Percentiles rank a stretch among this genome's conserved stretches.
These are phyloP conservation scores for Desmodus rotundus DNA, from an alignment of 2,113 vertebrate genomes.

Conservation along the genomic window DNA sequence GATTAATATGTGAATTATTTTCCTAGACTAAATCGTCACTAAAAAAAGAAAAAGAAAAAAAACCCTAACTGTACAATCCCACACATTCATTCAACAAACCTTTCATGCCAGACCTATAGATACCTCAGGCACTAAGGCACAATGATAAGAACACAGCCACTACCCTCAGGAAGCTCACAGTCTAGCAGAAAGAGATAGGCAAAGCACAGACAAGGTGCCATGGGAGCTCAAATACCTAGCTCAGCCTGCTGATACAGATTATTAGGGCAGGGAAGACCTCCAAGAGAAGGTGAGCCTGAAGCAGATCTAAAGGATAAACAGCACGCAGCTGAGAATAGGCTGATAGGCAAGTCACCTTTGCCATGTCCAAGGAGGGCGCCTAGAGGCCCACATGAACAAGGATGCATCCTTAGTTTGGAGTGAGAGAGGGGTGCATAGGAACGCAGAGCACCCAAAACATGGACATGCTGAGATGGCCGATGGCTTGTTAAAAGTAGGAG, in stretches of 20 bases:
- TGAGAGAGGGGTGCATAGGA: too few relatives aligned
- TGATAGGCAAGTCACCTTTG: neutral
- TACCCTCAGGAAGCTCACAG: neutral
- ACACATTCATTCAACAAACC: neutral
- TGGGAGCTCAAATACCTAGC: neutral
- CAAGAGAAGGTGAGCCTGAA: neutral
- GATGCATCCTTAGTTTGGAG: neutral
- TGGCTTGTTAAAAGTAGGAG: neutral
- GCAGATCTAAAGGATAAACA: neutral
- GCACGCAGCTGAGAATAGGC: neutral
- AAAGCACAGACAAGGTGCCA: neutral
- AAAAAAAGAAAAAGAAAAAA: neutral
- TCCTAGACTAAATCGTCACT: neutral
- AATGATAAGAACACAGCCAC: neutral
- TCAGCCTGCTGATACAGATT: neutral
- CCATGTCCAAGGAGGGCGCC: neutral
- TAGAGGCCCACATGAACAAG: neutral
- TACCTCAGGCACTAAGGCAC: neutral
- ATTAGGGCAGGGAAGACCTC: neutral
- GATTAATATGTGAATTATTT: neutral
- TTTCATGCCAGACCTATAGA: neutral
- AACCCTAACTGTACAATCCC: neutral
- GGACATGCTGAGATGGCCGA: neutral
- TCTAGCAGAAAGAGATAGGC: neutral
- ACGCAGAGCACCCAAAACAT: neutral